Evolutionary conservation across 2,888 invertebrate genomes (phyloP), one percentile per base, ranked within the genome.

Genomic region (Dryococelus australis): DNA sequence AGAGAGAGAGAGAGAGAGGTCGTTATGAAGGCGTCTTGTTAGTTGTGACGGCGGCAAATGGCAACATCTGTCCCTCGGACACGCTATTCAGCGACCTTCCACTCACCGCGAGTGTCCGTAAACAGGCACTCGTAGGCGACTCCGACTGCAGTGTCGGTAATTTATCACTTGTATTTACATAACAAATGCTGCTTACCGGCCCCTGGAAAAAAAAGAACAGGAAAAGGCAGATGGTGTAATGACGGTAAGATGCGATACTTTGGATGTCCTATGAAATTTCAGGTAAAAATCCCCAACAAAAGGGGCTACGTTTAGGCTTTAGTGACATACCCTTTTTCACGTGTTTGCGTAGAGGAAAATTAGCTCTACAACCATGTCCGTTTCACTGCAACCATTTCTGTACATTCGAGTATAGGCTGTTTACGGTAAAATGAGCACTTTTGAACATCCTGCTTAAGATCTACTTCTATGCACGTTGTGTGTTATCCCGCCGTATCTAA

Each of bases 21-120:
- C 35, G 65, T 65, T n/a, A 65, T 65, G 65, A 65, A 65, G 65
- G 65, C 65, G 65, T 65, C 65, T 65, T 65, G 65, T 65, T 65
- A 65, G 65, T 65, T 65, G 65, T 65, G 65, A 65, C 65, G 65
- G 65, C 65, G 8, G 65, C 65, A 65, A n/a, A 65, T n/a, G 65
- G 24, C 65, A 65, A 65, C 65, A 65, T 8, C 65, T 65, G 65
- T 65, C 65, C 24, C 65, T 6, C 24, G 65, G 65, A 65, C 65
- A 65, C 65, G 65, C 65, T n/a, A 65, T 65, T 65, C 65, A 65
- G n/a, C 65, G 65, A 65, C 65, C 65, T 65, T 20, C 65, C 65
- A n/a, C 65, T 65, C 51, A 8, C 51, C 12, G n/a, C 65, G 65
- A 65, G 65, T 20, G 51, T 12, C 8, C 20, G 65, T n/a, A 65